Base-by-base conservation (phyloP, 2,888 invertebrate genomes). In the Theretra japonica region DNA sequence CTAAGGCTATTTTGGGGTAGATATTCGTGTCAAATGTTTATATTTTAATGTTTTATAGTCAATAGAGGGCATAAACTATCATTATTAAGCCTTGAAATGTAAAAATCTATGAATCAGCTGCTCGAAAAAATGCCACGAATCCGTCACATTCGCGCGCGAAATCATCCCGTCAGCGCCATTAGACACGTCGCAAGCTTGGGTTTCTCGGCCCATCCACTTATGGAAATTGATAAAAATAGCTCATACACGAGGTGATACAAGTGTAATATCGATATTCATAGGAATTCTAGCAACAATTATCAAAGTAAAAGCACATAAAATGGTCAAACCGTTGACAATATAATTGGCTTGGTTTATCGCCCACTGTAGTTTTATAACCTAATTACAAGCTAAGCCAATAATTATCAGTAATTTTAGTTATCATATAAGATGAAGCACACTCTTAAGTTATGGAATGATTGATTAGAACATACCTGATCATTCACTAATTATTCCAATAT, bases 131-230 rank as follows among this genome's bases (percentile, higher is more conserved):
- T 94, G 94, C 94, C 94, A 94, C 94, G 94, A 94, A 94, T 90
- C 91, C 91, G 93, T 91, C 91, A 91, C 88, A 93, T 93, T 93
- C 94, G 94, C 94, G 95, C 95, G 95, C 94, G 94, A 94, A 94
- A 93, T 90, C 86, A 88, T 92, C 84, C 86, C 91, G 90, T 93
- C 92, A 93, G 90, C 94, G 94, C 95, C 94, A 95, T 95, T 95
- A 92, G 93, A 95, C 94, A 95, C 94, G 94, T 95, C 93, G 94
- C 90, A 87, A 90, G 91, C 92, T 91, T 90, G 90, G 90, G 89
- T 92, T 93, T 93, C 91, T 90, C 85, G 85, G 86, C 85, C 88
- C 89, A 88, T 90, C 93, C 91, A 88, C 93, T 87, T 93, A 89
- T 85, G 94, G 94, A 92, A 90, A 92, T 92, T 89, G 90, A 89